These are phyloP conservation scores for Bruchidius siliquastri DNA, from an alignment of 2,888 invertebrate species.

Conservation along the genomic window DNA sequence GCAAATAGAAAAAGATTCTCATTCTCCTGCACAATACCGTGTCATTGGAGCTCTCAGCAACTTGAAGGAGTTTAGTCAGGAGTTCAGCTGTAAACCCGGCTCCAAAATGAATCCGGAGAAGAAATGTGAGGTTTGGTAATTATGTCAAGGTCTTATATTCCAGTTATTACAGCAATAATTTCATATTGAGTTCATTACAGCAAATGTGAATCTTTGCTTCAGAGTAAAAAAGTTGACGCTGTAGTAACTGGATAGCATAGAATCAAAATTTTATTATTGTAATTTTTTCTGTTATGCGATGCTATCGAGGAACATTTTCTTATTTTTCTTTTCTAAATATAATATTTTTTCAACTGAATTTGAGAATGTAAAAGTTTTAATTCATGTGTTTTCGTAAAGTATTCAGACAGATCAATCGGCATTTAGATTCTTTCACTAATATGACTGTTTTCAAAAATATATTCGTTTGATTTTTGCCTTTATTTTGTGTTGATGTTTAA, in stretches of 20 bases:
- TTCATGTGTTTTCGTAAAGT: no score
- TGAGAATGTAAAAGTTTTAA: no score
- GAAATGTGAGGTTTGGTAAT: conserved; percentile 87
- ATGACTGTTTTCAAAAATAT: no score
- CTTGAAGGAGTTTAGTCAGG: conserved; percentile 73
- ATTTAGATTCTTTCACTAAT: no score
- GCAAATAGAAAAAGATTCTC: conserved; percentile 90
- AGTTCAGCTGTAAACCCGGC: conserved; percentile 71
- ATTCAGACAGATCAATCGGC: no score
- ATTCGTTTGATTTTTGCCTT: no score
- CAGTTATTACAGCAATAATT: background rate
- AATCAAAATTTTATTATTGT: background rate
- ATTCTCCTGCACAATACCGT: conserved; percentile 81
- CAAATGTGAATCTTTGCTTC: no score
- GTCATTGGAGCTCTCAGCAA: conserved; percentile 87
- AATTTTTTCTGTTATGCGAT: background rate
- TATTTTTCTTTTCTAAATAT: background rate
- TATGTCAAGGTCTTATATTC: background rate
- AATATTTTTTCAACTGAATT: no score
- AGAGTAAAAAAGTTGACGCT: background rate
- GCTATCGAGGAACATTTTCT: background rate
- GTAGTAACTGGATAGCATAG: background rate
- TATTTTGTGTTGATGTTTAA: no score
- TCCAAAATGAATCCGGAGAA: conserved; percentile 78
- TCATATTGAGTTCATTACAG: no score